A percentile compares a stretch with the other conserved stretches of the same genome.
phyloP scores from a whole-genome alignment of 1,140 invertebrate species.

The Paraescarpia echinospica region DNA sequence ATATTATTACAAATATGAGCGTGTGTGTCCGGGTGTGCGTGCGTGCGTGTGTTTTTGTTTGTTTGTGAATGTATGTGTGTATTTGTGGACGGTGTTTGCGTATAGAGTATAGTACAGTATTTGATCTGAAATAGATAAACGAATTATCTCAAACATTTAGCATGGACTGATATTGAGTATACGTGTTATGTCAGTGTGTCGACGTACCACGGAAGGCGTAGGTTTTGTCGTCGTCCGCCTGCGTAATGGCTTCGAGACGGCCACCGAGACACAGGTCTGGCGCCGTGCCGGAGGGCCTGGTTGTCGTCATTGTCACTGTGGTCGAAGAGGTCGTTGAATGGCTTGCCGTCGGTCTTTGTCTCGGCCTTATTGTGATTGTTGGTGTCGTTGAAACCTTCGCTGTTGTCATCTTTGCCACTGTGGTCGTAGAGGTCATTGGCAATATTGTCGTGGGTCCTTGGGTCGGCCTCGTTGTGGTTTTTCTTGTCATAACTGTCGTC shows the following conservation, averaged over 20 bases:
- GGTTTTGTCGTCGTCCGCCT: neutral
- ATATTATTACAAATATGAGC: too few relatives aligned
- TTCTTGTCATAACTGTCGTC: too few relatives aligned
- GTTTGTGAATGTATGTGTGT: too few relatives aligned
- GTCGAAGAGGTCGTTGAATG: neutral
- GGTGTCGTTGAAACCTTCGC: constrained; percentile 10
- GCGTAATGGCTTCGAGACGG: neutral
- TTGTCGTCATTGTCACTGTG: neutral
- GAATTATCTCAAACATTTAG: neutral
- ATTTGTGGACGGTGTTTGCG: too few relatives aligned
- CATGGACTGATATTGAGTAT: neutral
- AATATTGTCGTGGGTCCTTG: neutral
- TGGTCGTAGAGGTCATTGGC: neutral
- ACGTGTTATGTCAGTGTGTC: neutral
- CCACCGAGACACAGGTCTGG: neutral
- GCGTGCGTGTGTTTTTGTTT: too few relatives aligned
- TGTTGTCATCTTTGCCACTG: constrained; percentile 15
- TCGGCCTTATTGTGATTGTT: neutral
- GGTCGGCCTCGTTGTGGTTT: neutral
- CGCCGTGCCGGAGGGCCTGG: neutral
- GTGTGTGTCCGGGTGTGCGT: neutral
- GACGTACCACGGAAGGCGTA: neutral
- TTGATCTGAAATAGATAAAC: neutral
- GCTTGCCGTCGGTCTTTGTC: neutral
- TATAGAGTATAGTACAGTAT: neutral